Base-by-base conservation (phyloP, 2,113 vertebrate genomes). In the Prolemur simus region DNA sequence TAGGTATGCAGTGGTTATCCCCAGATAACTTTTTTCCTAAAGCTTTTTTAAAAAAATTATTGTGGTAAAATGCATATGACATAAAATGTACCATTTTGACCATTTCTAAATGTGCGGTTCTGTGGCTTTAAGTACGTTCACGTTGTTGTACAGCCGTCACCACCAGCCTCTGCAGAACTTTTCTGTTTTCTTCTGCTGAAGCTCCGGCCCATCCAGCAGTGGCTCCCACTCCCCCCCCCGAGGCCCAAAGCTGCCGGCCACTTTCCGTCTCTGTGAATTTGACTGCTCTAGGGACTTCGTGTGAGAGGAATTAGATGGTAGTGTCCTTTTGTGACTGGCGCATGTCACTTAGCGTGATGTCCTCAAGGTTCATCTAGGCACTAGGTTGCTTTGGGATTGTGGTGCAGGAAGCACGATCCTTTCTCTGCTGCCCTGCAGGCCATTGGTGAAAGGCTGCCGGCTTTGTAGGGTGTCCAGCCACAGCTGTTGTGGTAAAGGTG, bases 101-200 rank as follows among this genome's bases (percentile, higher is more conserved):
- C 3, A 3, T 58, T 37, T 81, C n/a, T 60, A 69, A 84, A 17
- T 14, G 11, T 56, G 29, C 4, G 1, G 0, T 15, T 82, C 3
- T 78, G 20, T 29, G 60, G 11, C 9, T 2, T 91, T 82, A 45
- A 10, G n/a, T 21, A 52, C 15, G 11, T 42, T 83, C 1, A 13
- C 1, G 1, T 49, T 87, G 23, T 34, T 47, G 77, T 29, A 10
- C 6, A 21, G 4, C 58, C 4, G 0, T 56, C 11, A 5, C 64
- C 78, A 37, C 27, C 3, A 1, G 17, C 14, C 15, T 69, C 58
- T 54, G 42, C 23, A 29, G 49, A 87, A 37, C 58, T 45, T 23
- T 52, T 27, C 32, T 6, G 4, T n/a, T 20, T 58, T 56, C 58
- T 69, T 56, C 23, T 11, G 32, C 56, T 45, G 37, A 85, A 85